Percentiles rank a stretch among this genome's conserved stretches.
Conservation (phyloP, 2,797 vertebrate species). For the Pempheris klunzingeri region DNA sequence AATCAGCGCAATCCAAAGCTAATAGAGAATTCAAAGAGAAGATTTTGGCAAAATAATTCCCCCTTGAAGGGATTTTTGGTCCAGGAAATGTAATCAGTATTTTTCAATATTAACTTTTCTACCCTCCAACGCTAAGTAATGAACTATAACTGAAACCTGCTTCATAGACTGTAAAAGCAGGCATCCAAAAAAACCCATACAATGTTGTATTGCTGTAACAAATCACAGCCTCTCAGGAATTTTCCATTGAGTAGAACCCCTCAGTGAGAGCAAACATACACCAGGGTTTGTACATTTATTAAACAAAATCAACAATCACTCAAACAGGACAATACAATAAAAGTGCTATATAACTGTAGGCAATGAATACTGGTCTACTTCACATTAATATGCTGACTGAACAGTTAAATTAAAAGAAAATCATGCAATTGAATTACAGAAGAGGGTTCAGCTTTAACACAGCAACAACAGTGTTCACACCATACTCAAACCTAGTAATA, state of each 20-base stretch:
- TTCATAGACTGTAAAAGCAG: conserved; percentile 3
- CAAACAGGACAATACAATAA: background rate
- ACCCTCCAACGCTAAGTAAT: background rate
- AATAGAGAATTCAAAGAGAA: background rate
- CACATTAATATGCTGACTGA: background rate
- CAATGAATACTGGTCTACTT: background rate
- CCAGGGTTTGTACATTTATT: background rate
- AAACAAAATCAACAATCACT: background rate
- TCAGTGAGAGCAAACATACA: conserved; percentile 4
- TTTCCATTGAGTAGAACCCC: too few relatives aligned
- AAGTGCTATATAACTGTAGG: background rate
- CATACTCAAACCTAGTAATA: background rate
- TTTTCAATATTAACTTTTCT: conserved; percentile 7
- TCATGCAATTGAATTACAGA: background rate
- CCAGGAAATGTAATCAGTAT: background rate
- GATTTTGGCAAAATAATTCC: too few relatives aligned
- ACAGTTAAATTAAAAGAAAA: background rate
- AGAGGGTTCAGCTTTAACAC: too few relatives aligned
- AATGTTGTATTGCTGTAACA: background rate
- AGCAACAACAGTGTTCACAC: too few relatives aligned
- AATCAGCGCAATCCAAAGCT: background rate
- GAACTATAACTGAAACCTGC: background rate
- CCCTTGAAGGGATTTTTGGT: background rate
- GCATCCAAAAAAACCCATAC: conserved; percentile 2
- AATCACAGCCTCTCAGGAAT: background rate